Percentiles rank a stretch among this genome's conserved stretches.
Conservation (phyloP, 2,113 vertebrate genomes). For the Tachuris rubrigastra region DNA sequence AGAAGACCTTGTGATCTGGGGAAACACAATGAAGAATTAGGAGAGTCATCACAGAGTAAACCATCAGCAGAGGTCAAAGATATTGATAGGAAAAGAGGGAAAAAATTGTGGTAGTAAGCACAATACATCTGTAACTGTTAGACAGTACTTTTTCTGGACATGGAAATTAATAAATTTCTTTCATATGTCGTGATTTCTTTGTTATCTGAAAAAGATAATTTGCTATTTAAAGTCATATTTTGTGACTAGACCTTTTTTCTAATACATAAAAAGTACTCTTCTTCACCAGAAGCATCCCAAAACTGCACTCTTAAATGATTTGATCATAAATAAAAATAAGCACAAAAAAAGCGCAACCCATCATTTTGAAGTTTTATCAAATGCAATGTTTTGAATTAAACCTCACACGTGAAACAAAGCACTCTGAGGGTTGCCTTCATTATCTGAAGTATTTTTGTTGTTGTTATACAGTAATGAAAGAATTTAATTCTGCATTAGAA, state of each 20-base stretch:
- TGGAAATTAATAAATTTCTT: background rate
- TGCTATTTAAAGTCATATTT: background rate
- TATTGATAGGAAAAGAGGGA: background rate
- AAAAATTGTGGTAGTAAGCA: background rate
- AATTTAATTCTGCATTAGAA: background rate
- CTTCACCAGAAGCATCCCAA: background rate
- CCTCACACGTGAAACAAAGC: background rate
- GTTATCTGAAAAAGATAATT: background rate
- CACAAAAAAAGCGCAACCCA: background rate
- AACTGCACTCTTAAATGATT: background rate
- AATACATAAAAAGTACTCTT: background rate
- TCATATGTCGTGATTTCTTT: background rate
- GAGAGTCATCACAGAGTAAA: background rate
- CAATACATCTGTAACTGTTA: background rate
- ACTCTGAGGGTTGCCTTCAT: background rate
- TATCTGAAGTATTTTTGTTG: background rate
- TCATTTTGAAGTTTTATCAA: background rate
- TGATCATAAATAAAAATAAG: background rate
- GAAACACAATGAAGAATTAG: background rate
- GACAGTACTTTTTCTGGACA: background rate
- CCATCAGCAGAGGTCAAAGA: background rate
- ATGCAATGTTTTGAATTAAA: background rate
- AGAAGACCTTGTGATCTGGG: background rate
- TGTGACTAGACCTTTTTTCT: background rate
- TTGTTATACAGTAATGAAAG: background rate